Conservation (phyloP, 2,888 invertebrate species). For the Sympetrum striolatum region DNA sequence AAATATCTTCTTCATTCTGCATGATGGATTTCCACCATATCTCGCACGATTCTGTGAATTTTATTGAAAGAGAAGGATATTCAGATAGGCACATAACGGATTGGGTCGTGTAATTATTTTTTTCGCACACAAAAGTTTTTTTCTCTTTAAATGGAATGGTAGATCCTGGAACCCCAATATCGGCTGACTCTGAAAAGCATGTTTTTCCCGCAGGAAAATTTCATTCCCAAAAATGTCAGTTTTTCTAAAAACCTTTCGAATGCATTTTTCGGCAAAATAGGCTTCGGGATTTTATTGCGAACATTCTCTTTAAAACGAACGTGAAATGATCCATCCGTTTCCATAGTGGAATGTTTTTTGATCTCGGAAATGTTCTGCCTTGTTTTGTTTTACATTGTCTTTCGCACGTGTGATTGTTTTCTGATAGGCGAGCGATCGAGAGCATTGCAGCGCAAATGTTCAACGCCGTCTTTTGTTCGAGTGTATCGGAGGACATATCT, state of each 20-base stretch:
- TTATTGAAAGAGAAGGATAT: no score
- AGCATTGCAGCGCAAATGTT: neutral
- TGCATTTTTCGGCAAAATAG: neutral
- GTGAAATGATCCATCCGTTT: neutral
- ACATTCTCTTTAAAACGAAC: neutral
- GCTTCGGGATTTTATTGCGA: neutral
- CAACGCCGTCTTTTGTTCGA: no score
- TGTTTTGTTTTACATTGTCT: neutral
- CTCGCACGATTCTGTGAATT: no score
- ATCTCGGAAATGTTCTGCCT: neutral
- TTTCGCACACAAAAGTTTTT: neutral
- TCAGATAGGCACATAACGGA: neutral
- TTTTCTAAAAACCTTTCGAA: neutral
- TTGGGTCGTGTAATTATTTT: neutral
- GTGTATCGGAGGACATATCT: no score
- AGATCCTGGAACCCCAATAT: neutral
- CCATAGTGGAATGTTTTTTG: neutral
- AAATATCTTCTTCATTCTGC: no score
- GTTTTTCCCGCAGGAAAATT: neutral
- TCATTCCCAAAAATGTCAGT: neutral
- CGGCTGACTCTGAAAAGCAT: neutral
- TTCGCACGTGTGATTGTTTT: neutral
- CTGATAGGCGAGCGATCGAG: neutral
- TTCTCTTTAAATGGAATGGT: neutral
- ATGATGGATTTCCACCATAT: no score